Conservation (phyloP, 2,797 vertebrate genomes). For the Brachyrhaphis roseni region DNA sequence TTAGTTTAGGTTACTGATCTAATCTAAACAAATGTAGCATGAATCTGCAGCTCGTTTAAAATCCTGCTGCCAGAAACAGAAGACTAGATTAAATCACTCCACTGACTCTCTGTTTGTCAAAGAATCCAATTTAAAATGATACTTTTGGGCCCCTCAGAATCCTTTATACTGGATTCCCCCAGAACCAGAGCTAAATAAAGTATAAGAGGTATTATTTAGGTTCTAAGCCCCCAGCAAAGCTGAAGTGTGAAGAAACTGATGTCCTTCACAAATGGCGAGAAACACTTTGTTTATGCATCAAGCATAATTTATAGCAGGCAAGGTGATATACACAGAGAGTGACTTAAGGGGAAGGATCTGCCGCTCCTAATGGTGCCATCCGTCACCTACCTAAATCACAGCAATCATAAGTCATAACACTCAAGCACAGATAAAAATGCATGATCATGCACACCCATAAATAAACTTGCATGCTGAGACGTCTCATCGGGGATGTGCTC, state of each 20-base stretch:
- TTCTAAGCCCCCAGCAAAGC: neutral
- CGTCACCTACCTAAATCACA: constrained; percentile 66
- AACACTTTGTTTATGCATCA: constrained; percentile 11
- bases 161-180: neutral
- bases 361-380: constrained; percentile 61
- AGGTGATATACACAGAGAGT: constrained; percentile 36
- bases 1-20: neutral
- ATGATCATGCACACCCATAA: constrained; percentile 39
- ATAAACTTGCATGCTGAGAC: constrained; percentile 18
- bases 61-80: neutral
- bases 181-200: neutral
- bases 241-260: neutral
- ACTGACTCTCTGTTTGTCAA: neutral
- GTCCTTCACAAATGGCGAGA: neutral
- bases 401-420: constrained; percentile 65
- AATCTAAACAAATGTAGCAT: neutral
- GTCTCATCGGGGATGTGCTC: constrained; percentile 42
- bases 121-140: neutral
- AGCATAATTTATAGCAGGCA: constrained; percentile 22
- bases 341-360: constrained; percentile 13
- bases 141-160: neutral
- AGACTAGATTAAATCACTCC: neutral
- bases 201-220: neutral
- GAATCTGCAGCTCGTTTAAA: neutral
- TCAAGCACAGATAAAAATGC: constrained; percentile 50